Base-by-base conservation (phyloP, 2,888 invertebrate species). In the Drosophila rellima region DNA sequence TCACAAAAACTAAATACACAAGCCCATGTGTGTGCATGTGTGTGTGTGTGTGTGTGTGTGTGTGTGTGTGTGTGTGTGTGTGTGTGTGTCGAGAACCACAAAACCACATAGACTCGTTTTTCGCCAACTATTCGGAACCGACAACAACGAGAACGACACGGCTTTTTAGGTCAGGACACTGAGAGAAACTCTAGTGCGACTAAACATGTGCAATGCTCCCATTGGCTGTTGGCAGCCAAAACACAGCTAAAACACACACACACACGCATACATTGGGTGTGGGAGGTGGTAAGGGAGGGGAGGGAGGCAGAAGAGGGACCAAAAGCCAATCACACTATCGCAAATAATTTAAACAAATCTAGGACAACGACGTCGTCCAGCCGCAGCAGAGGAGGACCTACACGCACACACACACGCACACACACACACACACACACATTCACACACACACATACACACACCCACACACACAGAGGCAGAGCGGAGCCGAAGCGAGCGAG, bases 321-420 rank as follows among this genome's bases (percentile, higher is more conserved):
- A 86, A 89, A 92, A 90, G 92, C 91, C 91, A 92, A 92, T 92
- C 92, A 92, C 91, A 92, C 92, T 92, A 92, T 91, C 91, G 91
- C 91, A 92, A 91, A 91, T 89, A 89, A 88, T 91, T 92, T 90
- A 91, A 92, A 92, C 91, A 92, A 91, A 91, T 90, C 91, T 92
- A 92, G 91, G 91, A 91, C 92, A 91, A 77, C 85, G 62, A 29
- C 50, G 20, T 7, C 82, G 71, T 75, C 77, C 61, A 37, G 45
- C 54, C 52, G 55, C 65, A 23, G 82, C 83, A 64, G 81, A 50
- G 61, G 78, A 83, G 81, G 85, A 81, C 84, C 86, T 87, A 79
- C 74, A 61, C 51, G 62, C 54, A 50, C 60, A 52, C 59, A 17
- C 56, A 57, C 52, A 68, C 17, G 73, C 48, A 54, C 51, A 68